Conservation (phyloP, 2,888 invertebrate genomes). For the Dorcus hopei region DNA sequence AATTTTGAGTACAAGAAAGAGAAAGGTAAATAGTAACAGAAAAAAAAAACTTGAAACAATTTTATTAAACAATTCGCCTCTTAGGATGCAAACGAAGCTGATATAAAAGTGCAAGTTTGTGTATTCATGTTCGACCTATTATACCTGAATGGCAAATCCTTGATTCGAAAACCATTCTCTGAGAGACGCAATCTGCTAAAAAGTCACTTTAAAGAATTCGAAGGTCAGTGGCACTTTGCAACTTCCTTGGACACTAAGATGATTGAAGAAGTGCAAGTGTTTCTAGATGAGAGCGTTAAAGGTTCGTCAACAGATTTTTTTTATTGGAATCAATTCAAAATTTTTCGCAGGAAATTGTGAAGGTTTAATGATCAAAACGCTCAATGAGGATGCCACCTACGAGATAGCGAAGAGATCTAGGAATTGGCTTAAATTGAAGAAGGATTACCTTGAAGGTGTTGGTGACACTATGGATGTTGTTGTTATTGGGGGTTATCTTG, state of each 20-base stretch:
- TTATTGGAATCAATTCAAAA: neutral
- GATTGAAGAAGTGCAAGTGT: slow-evolving; percentile 89
- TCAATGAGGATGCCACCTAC: slow-evolving; percentile 85
- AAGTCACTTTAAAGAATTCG: slow-evolving; percentile 66
- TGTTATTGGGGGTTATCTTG: slow-evolving; percentile 91
- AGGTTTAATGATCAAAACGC: slow-evolving; percentile 97
- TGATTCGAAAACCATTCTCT: slow-evolving; percentile 75
- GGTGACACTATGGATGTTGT: slow-evolving; percentile 96
- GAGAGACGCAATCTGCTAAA: slow-evolving; percentile 70
- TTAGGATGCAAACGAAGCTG: slow-evolving; percentile 69
- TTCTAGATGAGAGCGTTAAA: slow-evolving; percentile 91
- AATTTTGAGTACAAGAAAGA: slow-evolving; percentile 89
- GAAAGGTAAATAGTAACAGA: slow-evolving; percentile 66
- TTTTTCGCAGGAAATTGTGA: slow-evolving; percentile 79
- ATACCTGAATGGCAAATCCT: slow-evolving; percentile 81
- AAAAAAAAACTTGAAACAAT: neutral
- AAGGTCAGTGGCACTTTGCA: slow-evolving; percentile 88
- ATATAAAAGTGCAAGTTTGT: slow-evolving; percentile 79
- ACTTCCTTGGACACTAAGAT: slow-evolving; percentile 75
- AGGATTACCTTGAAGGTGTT: slow-evolving; percentile 94
- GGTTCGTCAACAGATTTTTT: slow-evolving; percentile 48
- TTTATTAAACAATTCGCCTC: slow-evolving; percentile 17
- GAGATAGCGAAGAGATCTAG: slow-evolving; percentile 94
- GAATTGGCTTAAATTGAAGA: slow-evolving; percentile 96
- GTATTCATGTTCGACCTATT: slow-evolving; percentile 96